These are phyloP conservation scores for Notothenia coriiceps DNA, from an alignment of 2,113 vertebrate species.

Conservation along the genomic window DNA sequence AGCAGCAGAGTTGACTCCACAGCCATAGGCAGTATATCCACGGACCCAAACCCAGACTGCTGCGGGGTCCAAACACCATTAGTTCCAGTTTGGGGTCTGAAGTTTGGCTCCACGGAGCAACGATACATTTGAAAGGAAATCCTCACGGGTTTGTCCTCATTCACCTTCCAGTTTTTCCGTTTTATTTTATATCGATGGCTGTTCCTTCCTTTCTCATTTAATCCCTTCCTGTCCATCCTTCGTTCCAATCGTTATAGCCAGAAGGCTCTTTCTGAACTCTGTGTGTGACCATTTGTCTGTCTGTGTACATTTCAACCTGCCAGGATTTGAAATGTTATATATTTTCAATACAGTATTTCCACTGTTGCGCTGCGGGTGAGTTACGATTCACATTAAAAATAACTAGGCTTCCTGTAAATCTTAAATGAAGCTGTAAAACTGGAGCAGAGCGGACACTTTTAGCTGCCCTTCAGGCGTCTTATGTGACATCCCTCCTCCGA, in stretches of 20 bases:
- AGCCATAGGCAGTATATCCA: conserved; percentile 32
- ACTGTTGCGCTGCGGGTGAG: conserved; percentile 65
- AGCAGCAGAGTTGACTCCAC: conserved; percentile 28
- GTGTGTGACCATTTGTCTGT: conserved; percentile 36
- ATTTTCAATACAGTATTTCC: conserved; percentile 69
- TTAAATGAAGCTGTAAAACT: conserved; percentile 68
- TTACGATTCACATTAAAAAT: conserved; percentile 75
- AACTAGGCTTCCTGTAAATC: conserved; percentile 71
- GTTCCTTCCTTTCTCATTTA: conserved; percentile 38
- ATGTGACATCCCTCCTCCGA: conserved; percentile 49
- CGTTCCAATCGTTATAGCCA: conserved; percentile 5
- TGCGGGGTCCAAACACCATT: conserved; percentile 39
- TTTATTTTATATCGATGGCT: conserved; percentile 31
- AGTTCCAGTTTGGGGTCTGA: conserved; percentile 46
- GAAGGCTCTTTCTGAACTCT: conserved; percentile 18
- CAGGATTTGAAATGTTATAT: conserved; percentile 49
- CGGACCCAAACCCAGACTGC: conserved; percentile 26
- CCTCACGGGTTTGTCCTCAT: conserved; percentile 34
- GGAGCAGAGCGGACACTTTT: conserved; percentile 51
- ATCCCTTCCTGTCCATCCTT: conserved; percentile 44
- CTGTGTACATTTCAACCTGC: conserved; percentile 42
- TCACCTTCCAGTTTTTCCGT: conserved; percentile 31
- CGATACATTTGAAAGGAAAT: conserved; percentile 42
- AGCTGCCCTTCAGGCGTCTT: conserved; percentile 27
- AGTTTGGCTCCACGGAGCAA: conserved; percentile 27